Evolutionary conservation across 2,888 invertebrate species (phyloP), one percentile per base, ranked within the genome.

Genomic region (Schizaphis graminum): DNA sequence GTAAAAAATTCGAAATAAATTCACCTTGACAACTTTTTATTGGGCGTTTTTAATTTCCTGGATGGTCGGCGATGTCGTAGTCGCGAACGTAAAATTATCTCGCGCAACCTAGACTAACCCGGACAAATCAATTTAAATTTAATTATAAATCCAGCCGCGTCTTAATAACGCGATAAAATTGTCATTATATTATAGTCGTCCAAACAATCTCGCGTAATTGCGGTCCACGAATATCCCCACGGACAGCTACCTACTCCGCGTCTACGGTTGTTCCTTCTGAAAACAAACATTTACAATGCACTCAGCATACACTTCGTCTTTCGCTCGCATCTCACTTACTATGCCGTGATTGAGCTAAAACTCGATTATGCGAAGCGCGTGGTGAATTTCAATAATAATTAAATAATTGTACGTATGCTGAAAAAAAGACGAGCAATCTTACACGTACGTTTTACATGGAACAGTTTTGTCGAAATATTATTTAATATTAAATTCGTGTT

Each of bases 121-220:
- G 16, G 5, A 77, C 77, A 35, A 35, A 77, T 77, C 77, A 35
- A 77, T 77, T 35, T 21, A 21, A 35, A 35, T 77, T 77, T 35
- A 77, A 77, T 35, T 89, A 89, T 61, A 89, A 61, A 89, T 47
- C 89, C 28, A 44, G 44, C 7, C 44, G 89, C 89, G 56, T 89
- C 44, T 89, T 89, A 44, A 89, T 44, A 89, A 89, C 44, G 61
- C 35, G 44, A 89, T 89, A 89, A 89, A 89, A 89, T 49, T 44
- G 89, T 61, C 89, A 89, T 89, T 89, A 56, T 35, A 77, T 77
- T 77, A 77, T 41, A 41, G 41, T 26, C 88, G 11, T 89, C 26
- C 53, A 0, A 35, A 53, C 53, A 53, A 35, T 88, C 24, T 53
- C 5, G 53, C 88, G 88, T 88, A 88, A 88, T 88, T 53, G 53